Conservation (phyloP, 1,140 invertebrate species). For the Cecropterus lyciades region DNA sequence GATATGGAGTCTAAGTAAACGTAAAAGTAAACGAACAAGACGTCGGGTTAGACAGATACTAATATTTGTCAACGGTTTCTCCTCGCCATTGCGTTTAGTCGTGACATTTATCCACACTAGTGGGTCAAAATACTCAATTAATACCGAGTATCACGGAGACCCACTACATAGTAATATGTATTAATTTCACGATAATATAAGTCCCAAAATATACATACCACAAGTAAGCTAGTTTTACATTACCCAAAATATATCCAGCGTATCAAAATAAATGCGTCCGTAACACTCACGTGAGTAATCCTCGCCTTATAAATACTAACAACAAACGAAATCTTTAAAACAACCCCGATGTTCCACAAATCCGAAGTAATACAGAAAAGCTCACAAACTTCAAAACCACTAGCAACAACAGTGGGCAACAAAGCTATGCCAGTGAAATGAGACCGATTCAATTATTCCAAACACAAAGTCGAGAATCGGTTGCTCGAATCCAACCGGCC, state of each 20-base stretch:
- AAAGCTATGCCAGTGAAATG: background rate
- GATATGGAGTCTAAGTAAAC: too few relatives aligned
- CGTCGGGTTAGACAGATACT: too few relatives aligned
- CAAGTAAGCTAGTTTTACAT: too few relatives aligned
- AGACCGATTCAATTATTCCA: background rate
- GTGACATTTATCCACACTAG: too few relatives aligned
- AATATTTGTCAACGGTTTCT: too few relatives aligned
- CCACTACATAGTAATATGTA: too few relatives aligned
- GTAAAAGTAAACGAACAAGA: too few relatives aligned
- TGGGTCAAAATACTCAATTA: too few relatives aligned
- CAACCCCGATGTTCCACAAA: conserved; percentile 14
- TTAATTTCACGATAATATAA: too few relatives aligned
- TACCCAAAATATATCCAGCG: background rate
- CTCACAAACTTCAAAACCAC: conserved; percentile 20
- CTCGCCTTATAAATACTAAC: conserved; percentile 4
- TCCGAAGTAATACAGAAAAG: conserved; percentile 24
- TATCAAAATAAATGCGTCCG: background rate
- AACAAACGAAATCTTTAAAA: conserved; percentile 1
- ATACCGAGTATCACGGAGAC: too few relatives aligned
- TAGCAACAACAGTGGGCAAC: conserved; percentile 14
- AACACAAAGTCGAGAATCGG: conserved; percentile 1
- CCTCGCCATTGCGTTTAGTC: too few relatives aligned
- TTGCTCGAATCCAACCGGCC: conserved; percentile 3
- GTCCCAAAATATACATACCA: too few relatives aligned
- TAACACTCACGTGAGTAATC: background rate